Base-by-base conservation (phyloP, 2,113 vertebrate species). In the Smithornis capensis region DNA sequence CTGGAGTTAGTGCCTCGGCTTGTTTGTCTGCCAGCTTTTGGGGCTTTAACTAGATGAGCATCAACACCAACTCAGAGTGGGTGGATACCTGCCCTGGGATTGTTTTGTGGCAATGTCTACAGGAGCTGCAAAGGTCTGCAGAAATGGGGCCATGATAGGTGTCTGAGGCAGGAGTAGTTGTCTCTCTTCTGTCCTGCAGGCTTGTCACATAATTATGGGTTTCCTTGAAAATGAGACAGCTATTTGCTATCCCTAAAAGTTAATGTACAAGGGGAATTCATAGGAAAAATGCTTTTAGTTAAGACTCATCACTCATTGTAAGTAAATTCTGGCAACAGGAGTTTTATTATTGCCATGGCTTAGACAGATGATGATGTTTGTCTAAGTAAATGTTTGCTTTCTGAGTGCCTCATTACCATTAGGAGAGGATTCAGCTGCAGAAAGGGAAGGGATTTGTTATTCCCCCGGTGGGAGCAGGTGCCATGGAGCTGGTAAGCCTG, bases 311-410 rank as follows among this genome's bases (percentile, higher is more conserved):
- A 86, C 59, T 96, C 89, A 89, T 8, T 49, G 79, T 92, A 96
- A 97, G 95, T 85, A 83, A 94, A 89, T 97, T 87, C 92, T 95
- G 93, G 92, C 79, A 96, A 87, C 63, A 92, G 77, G 81, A 76
- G 91, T 89, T 97, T 97, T 95, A 94, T 95, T 95, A 96, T 87
- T 95, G 87, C 76, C 76, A 33, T 93, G 90, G 82, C 82, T 96
- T 87, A 96, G 96, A 96, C 86, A 89, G 92, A 95, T 94, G 86
- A 95, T 96, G 79, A 94, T 96, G 91, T 92, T 97, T 95, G 65
- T 94, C 94, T 96, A 94, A 96, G 83, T 95, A 97, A 97, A 96
- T 71, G 82, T 71, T 64, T 95, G 91, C 53, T 82, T 93, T 93
- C 89, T 96, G 77, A 85, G 84, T 81, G 67, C 73, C 74, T 97